phyloP scores from a whole-genome alignment of 2,888 invertebrate genomes.

The Eupithecia tripunctaria region DNA sequence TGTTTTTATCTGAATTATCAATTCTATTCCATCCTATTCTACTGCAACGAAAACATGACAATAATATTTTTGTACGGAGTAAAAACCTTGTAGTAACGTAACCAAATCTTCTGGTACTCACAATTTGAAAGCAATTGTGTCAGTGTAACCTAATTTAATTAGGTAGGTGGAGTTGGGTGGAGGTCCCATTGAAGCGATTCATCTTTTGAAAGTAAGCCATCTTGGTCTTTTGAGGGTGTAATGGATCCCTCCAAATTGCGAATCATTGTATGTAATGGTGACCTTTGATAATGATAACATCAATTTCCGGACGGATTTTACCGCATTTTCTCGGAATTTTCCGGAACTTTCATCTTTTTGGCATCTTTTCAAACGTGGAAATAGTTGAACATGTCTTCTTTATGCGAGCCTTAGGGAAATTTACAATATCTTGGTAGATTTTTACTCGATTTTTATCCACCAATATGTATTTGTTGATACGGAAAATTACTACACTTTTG shows the following conservation, averaged over 20 bases:
- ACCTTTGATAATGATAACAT: slow-evolving; percentile 13
- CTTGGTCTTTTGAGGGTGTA: slow-evolving; percentile 12
- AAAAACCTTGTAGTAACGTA: not conserved
- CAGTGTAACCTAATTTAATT: slow-evolving; percentile 22
- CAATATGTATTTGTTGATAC: too few species aligned
- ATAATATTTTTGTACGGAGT: not conserved
- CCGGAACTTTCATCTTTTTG: not conserved
- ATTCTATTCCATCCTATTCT: too few species aligned
- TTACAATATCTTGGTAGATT: not conserved
- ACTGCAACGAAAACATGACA: too few species aligned
- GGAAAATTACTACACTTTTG: too few species aligned
- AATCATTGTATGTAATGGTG: slow-evolving; percentile 3
- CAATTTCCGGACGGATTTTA: slow-evolving; percentile 1
- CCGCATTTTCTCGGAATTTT: not conserved
- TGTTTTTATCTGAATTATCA: too few species aligned
- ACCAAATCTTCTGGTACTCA: not conserved
- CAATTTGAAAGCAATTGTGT: not conserved
- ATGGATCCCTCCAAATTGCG: slow-evolving; percentile 9
- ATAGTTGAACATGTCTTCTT: not conserved
- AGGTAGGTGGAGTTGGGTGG: not conserved
- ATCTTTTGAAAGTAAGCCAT: slow-evolving; percentile 18
- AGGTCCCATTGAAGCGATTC: slow-evolving; percentile 23
- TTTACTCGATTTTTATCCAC: too few species aligned
- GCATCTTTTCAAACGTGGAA: not conserved
- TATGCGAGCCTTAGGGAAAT: not conserved